Conservation (phyloP, 1,140 invertebrate genomes). For the Trichomalopsis sarcophagae region DNA sequence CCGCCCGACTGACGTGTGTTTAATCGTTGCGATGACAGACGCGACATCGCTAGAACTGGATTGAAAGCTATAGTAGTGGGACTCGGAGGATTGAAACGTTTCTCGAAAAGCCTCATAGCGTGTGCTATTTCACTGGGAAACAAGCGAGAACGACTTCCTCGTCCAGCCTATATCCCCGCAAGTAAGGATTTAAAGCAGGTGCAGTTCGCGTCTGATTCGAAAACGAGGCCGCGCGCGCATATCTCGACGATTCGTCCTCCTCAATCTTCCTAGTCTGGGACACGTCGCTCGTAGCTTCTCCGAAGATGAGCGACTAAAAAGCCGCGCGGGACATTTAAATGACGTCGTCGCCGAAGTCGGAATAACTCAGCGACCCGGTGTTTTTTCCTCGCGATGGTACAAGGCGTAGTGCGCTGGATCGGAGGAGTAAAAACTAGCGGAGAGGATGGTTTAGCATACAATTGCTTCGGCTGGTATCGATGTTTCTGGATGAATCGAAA, state of each 20-base stretch:
- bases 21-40: background rate
- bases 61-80: too few relatives aligned
- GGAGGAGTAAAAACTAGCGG: background rate
- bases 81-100: too few relatives aligned
- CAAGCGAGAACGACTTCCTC: too few relatives aligned
- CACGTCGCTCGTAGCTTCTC: slow-evolving; percentile 42
- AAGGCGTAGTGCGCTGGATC: background rate
- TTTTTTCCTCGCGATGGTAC: background rate
- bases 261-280: slow-evolving; percentile 56
- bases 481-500: too few relatives aligned
- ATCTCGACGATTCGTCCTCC: slow-evolving; percentile 47
- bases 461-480: background rate
- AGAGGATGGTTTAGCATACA: slow-evolving; percentile 6
- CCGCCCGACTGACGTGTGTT: background rate
- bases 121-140: too few relatives aligned
- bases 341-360: slow-evolving; percentile 66
- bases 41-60: too few relatives aligned
- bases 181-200: background rate
- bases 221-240: slow-evolving; percentile 50
- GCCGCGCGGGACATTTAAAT: slow-evolving; percentile 73
- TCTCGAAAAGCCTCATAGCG: too few relatives aligned
- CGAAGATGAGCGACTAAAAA: slow-evolving; percentile 71
- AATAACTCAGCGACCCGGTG: slow-evolving; percentile 66
- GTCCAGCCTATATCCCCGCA: too few relatives aligned
- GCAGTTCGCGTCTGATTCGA: background rate